These are phyloP conservation scores for Grallaria varia DNA, from an alignment of 2,113 vertebrate species.

Conservation along the genomic window DNA sequence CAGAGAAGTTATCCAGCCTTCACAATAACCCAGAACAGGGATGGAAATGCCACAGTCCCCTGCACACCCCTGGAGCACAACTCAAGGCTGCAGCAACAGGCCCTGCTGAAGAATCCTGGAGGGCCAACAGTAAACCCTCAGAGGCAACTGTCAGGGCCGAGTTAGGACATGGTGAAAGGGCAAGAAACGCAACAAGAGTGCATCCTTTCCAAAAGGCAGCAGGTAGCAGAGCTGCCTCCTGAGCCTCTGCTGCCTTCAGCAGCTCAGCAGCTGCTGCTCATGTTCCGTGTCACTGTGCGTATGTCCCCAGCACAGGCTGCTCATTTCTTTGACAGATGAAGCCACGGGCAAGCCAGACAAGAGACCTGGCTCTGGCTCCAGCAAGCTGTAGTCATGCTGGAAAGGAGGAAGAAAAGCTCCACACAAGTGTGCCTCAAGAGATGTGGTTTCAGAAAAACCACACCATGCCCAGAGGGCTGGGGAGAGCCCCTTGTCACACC, in stretches of 20 bases:
- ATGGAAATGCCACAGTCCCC: background rate
- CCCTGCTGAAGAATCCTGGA: background rate
- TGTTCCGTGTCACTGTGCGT: background rate
- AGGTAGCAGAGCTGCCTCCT: background rate
- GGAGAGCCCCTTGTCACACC: background rate
- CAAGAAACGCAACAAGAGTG: background rate
- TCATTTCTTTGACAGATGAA: constrained; percentile 22
- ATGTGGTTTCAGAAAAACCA: background rate
- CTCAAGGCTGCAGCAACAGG: background rate
- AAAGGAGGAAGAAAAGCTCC: background rate
- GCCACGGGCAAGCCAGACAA: background rate
- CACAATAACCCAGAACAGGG: fast-evolving
- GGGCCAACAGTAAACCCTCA: background rate
- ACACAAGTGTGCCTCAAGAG: background rate
- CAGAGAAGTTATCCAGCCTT: background rate
- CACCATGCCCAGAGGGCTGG: background rate
- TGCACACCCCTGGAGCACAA: background rate
- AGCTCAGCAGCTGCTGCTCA: background rate
- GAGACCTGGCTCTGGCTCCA: background rate
- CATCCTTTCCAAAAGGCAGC: background rate
- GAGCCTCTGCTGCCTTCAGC: background rate
- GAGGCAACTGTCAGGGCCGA: background rate
- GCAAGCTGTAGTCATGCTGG: background rate
- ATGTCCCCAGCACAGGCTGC: background rate
- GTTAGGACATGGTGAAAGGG: background rate